Base-by-base conservation (phyloP, 2,888 invertebrate species). In the Nomada ferruginata region DNA sequence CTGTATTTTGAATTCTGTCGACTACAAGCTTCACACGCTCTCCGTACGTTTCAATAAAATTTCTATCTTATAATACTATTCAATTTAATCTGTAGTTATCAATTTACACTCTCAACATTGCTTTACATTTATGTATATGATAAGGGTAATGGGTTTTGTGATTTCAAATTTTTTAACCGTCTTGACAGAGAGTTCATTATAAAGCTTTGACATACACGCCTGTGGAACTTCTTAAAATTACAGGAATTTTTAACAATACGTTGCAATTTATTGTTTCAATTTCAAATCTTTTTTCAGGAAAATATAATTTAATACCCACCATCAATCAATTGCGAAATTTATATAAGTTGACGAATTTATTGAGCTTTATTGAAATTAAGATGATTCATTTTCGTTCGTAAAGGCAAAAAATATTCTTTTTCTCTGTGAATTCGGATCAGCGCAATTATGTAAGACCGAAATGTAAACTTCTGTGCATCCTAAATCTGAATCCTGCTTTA, bases 41-140 rank as follows among this genome's bases (percentile, higher is more conserved):
- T 29, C 3, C 36, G 5, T 57, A 42, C 13, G 23, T 10, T 61
- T 61, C 20, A 71, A 52, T 71, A 71, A 71, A 61, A 60, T 60
- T 50, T 61, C 52, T 52, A 42, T 36, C 36, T 47, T 20, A 69
- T 26, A n/a, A n/a, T 44, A 59, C 13, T 26, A n/a, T 18, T 60
- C 23, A 18, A 9, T 61, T 50, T 42, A 52, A 20, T 53, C 20
- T 61, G 20, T 7, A n/a, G 36, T 26, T 61, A 36, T 20, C 36
- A 70, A 70, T 70, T 70, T 70, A 70, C 70, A 60, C 20, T 11
- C 13, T 70, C 10, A 18, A 47, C 59, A 36, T 70, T 47, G 47
- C n/a, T 26, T 70, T 70, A 70, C n/a, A 59, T 70, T 70, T 70
- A 60, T 71, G 53, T 15, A 15, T 47, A 4, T 47, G 47, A 20